These are phyloP conservation scores for Phaenicophaeus curvirostris DNA, from an alignment of 2,797 vertebrate species.

Conservation along the genomic window DNA sequence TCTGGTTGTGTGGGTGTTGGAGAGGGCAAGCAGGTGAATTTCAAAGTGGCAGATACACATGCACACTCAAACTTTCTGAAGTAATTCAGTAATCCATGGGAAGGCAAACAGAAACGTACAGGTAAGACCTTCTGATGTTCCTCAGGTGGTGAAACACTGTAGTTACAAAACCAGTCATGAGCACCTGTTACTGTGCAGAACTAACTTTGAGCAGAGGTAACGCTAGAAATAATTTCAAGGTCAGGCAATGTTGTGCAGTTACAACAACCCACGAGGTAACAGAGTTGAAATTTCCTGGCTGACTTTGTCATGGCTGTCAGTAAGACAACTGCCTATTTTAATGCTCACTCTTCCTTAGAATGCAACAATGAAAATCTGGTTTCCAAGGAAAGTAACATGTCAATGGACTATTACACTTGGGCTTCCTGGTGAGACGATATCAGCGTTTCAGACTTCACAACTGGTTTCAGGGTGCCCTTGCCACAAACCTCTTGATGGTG, in stretches of 20 bases:
- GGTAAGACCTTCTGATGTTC: background rate
- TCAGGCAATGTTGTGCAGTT: background rate
- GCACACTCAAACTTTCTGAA: background rate
- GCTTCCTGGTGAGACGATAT: background rate
- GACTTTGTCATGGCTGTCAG: background rate
- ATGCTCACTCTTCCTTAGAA: background rate
- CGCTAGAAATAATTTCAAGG: background rate
- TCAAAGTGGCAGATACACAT: background rate
- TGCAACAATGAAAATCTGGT: background rate
- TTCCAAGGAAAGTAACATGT: background rate
- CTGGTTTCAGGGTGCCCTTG: background rate
- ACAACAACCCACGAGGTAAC: background rate
- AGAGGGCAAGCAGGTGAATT: background rate
- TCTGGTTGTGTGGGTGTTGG: rapidly evolving
- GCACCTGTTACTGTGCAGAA: background rate
- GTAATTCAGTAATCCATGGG: background rate
- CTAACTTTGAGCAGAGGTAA: background rate
- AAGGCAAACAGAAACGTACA: background rate
- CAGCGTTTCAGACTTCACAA: background rate
- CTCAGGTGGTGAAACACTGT: background rate
- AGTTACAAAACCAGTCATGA: background rate
- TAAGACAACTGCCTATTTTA: background rate
- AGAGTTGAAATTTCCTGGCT: background rate
- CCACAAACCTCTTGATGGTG: background rate
- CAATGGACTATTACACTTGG: background rate